These are phyloP conservation scores for Enteromius argenteus DNA, from an alignment of 2,797 vertebrate species.

Conservation along the genomic window DNA sequence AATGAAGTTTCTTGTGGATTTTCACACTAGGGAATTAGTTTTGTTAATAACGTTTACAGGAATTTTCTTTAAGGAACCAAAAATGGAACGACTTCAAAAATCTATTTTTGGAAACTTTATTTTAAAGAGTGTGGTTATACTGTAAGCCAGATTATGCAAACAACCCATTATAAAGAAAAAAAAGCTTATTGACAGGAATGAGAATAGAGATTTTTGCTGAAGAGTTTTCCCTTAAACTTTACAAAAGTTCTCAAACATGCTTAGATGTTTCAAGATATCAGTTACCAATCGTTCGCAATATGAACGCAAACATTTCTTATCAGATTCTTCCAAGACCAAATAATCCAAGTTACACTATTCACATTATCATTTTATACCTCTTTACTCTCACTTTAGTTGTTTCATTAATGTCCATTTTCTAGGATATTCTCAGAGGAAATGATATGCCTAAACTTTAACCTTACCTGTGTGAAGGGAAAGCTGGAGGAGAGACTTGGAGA, in stretches of 20 bases:
- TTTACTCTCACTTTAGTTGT: neutral
- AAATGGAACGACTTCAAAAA: neutral
- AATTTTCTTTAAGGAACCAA: neutral
- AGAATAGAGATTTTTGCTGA: neutral
- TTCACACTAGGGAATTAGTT: neutral
- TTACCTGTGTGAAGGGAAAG: slow-evolving; percentile 57
- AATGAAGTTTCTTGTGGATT: neutral
- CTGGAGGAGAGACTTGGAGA: slow-evolving; percentile 49
- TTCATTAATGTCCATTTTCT: neutral
- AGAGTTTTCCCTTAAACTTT: neutral
- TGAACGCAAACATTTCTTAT: neutral
- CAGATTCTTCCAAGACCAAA: neutral
- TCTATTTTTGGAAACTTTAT: neutral
- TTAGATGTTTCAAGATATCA: neutral
- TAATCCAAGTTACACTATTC: neutral
- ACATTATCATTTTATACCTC: neutral
- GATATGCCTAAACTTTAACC: neutral
- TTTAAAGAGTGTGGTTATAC: neutral
- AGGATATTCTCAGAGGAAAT: neutral
- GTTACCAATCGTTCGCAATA: neutral
- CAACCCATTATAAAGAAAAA: neutral
- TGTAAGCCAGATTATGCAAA: neutral
- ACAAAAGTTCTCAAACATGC: neutral
- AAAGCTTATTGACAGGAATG: neutral
- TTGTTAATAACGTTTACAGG: neutral